Conservation (phyloP, 2,888 invertebrate species). For the Lasioglossum malachurum region DNA sequence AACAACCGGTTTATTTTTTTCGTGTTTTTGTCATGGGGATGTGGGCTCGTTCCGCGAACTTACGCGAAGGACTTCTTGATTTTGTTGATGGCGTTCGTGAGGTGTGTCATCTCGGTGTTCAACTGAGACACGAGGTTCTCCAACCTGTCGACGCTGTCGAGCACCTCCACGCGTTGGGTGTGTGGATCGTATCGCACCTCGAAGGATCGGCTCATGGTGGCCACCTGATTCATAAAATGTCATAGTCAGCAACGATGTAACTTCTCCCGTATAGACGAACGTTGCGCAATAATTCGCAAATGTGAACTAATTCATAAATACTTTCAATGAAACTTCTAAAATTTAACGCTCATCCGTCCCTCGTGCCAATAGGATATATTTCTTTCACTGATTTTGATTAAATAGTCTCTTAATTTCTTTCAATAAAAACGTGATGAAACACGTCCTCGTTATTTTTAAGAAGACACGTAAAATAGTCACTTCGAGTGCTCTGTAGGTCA, state of each 20-base stretch:
- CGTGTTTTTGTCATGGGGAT: conserved; percentile 19
- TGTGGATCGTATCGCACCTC: conserved; percentile 99
- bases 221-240: conserved; percentile 73
- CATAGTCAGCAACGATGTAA: not conserved
- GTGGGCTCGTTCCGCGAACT: conserved; percentile 49
- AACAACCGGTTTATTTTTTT: conserved; percentile 27
- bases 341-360: not conserved
- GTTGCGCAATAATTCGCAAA: not conserved
- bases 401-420: too few species aligned
- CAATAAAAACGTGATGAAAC: not conserved
- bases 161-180: conserved; percentile 97
- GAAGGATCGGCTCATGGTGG: conserved; percentile 97
- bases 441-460: not conserved
- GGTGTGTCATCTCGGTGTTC: conserved; percentile 94
- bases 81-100: conserved; percentile 95
- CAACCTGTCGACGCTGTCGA: conserved; percentile 96
- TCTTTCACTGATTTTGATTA: not conserved
- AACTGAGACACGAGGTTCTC: conserved; percentile 93
- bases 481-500: too few species aligned
- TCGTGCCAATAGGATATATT: not conserved
- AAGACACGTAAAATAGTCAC: not conserved
- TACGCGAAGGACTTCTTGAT: conserved; percentile 89
- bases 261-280: not conserved
- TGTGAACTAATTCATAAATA: not conserved
- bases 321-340: not conserved